Base-by-base conservation (phyloP, 2,113 vertebrate species). In the Phrynosoma blainvillii region DNA sequence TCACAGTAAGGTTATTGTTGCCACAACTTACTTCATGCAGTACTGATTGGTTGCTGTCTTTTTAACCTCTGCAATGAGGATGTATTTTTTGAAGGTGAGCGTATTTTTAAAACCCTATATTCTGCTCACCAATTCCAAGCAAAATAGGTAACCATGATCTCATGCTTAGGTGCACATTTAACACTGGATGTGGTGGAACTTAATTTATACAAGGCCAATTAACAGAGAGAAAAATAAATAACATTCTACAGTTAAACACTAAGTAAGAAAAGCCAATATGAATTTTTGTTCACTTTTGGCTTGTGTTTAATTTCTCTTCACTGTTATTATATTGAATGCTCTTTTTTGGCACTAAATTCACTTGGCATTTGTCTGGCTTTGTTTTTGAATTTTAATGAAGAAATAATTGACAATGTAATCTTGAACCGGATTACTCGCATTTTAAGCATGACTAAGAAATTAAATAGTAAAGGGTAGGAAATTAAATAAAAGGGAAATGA, bases 241-340 rank as follows among this genome's bases (percentile, higher is more conserved):
- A 74, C 68, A 30, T 70, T 71, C 30, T 36, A 81, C 1, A 12
- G 16, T 59, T 27, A 71, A 71, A 54, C 2, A 30, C 16, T 10
- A 66, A 66, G 7, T 59, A 36, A n/a, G 23, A 30, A 4, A 27
- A 80, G 56, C 59, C 23, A 73, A 32, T 73, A 56, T 56, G 20
- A 56, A 84, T 23, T 65, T 65, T 62, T 36, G 25, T 66, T 47
- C 66, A 14, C 2, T 2, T 10, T 75, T 52, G 13, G 20, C 2
- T 62, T 3, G 3, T 30, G 25, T 59, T 62, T 87, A 73, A 84
- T 30, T 85, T 85, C 20, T 25, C 23, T 54, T 71, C 40, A 11
- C 74, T 84, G 32, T 87, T 87, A 88, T 36, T 77, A 0, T 12
- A 76, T 79, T 84, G n/a, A 65, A 65, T 92, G 84, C 87, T 36